phyloP scores from a whole-genome alignment of 1,140 invertebrate genomes.

The Papilio helenus region DNA sequence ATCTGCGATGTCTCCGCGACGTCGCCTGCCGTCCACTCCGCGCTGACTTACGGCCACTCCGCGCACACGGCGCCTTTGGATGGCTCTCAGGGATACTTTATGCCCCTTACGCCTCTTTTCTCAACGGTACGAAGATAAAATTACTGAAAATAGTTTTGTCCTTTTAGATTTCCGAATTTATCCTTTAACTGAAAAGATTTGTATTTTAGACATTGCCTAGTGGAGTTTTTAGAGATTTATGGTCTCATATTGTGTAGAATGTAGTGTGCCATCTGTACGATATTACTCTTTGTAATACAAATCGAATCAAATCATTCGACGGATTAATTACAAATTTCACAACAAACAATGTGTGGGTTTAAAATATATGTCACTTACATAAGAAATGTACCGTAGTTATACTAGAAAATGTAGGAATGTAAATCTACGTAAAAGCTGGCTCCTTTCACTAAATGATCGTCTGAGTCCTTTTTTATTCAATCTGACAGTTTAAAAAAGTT shows the following conservation, averaged over 20 bases:
- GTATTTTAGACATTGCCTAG: too few species aligned
- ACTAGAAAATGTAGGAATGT: too few species aligned
- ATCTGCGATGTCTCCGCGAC: neutral
- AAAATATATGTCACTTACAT: too few species aligned
- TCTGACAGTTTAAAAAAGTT: constrained; percentile 1
- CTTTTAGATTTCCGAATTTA: neutral
- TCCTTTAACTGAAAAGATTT: neutral
- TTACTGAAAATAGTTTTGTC: constrained; percentile 7
- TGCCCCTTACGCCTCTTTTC: neutral
- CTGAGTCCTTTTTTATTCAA: constrained; percentile 1
- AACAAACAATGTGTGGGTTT: too few species aligned
- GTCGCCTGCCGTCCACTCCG: neutral
- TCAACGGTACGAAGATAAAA: neutral
- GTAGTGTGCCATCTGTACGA: too few species aligned
- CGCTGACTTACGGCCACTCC: constrained; percentile 12
- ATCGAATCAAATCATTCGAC: too few species aligned
- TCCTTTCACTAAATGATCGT: neutral
- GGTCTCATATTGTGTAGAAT: too few species aligned
- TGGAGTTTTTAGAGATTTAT: too few species aligned
- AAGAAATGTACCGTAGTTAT: too few species aligned
- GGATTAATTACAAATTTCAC: too few species aligned
- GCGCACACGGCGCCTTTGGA: neutral
- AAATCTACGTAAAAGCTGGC: neutral
- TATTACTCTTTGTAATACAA: too few species aligned
- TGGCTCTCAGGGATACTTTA: neutral